Percentiles rank a stretch among this genome's conserved stretches.
These are phyloP conservation scores for Panagrolaimus sp. DNA, from an alignment of 1,140 invertebrate species.

Conservation along the genomic window DNA sequence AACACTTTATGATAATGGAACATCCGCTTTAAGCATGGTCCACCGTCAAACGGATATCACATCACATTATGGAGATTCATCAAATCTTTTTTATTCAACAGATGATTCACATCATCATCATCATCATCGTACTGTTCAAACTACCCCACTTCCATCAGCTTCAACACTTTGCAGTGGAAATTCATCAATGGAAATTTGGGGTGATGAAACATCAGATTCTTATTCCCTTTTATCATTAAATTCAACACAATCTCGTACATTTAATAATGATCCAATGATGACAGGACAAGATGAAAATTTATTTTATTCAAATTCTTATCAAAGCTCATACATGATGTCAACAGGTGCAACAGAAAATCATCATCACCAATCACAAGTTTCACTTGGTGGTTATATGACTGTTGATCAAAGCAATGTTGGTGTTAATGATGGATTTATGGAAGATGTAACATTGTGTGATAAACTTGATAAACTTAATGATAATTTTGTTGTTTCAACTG, in stretches of 20 bases:
- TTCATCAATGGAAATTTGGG: not conserved
- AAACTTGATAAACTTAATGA: not conserved
- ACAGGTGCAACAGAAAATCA: not conserved
- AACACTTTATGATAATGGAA: not conserved
- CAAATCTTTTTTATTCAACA: not conserved
- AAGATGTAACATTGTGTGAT: not conserved
- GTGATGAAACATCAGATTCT: not conserved
- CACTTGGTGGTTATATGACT: slow-evolving; percentile 7
- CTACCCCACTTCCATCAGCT: slow-evolving; percentile 2
- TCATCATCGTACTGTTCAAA: not conserved
- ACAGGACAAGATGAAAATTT: slow-evolving; percentile 5
- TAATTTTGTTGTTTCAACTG: not conserved
- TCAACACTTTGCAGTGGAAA: slow-evolving; percentile 4
- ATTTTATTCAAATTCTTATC: not conserved
- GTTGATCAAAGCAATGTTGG: not conserved
- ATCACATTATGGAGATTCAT: not conserved
- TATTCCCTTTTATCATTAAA: not conserved
- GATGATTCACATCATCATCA: not conserved
- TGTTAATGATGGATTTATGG: slow-evolving; percentile 4
- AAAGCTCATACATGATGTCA: slow-evolving; percentile 5
- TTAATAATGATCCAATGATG: not conserved
- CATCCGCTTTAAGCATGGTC: not conserved
- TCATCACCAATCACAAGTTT: slow-evolving; percentile 5
- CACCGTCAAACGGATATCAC: slow-evolving; percentile 1
- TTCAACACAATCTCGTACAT: not conserved